Base-by-base conservation (phyloP, 2,888 invertebrate genomes). In the Drosophila antonietae region DNA sequence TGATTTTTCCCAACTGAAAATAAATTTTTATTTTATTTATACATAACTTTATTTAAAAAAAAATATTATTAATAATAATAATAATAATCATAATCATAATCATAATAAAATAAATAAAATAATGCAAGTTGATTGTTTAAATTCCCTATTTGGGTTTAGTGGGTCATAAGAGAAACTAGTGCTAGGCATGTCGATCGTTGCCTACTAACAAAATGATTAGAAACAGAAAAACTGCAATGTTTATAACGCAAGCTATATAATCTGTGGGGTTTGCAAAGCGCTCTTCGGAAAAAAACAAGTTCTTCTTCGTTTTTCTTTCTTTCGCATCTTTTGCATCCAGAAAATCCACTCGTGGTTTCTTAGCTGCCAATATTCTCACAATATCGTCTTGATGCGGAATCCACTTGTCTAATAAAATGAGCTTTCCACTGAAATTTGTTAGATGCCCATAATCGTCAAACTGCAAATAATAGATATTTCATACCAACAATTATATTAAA, bases 371-470 rank as follows among this genome's bases (percentile, higher is more conserved):
- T 6, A 43, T 14, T 2, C 1, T 20, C 43, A 14, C 2, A 4
- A 56, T 18, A 31, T 56, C 55, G 14, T 28, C 41, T 31, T 56
- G 41, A 0, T 41, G 28, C 18, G 18, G 41, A 18, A 96, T 91
- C 0, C 92, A 93, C 15, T 91, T 92, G 80, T 96, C 94, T 66
- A 97, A 93, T 5, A 97, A 93, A 55, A 96, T 94, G 0, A 97
- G 97, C 80, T 95, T 95, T 3, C 97, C 97, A 49, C 92, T 87
- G 83, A 94, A 95, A 0, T 90, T 89, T 0, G 93, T 90, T 15
- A 97, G 91, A 86, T 96, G 95, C 4, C 97, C 97, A 2, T 94
- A 85, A 0, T 93, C 91, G 91, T 97, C 94, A 90, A 98, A 97
- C 67, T 85, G 8, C 23, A 0, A 14, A 28, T 14, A 18, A 18